Base-by-base conservation (phyloP, 2,888 invertebrate genomes). In the Cybosia mesomella region DNA sequence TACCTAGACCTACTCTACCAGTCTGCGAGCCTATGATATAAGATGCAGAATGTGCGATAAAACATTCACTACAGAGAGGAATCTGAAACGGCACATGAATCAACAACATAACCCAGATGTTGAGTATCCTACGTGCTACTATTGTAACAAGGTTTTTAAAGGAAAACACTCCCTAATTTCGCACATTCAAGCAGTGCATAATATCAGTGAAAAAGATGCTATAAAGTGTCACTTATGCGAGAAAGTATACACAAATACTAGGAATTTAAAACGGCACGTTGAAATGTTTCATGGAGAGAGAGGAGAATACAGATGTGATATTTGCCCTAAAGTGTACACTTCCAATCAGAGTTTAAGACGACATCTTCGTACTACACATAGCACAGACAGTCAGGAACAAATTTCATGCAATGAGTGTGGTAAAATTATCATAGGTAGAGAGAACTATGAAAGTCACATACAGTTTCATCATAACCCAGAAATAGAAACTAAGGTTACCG, bases 271-370 rank as follows among this genome's bases (percentile, higher is more conserved):
- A 63, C 71, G 92, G 0, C 93, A 93, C 28, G 75, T 90, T 0
- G 92, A 92, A 68, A 89, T 87, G 85, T 85, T 82, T 68, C 93
- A 93, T 0, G 89, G 89, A 0, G 86, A 88, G 5, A 89, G 83
- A 49, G 88, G 79, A 0, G 88, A 89, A n/a, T 90, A 82, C 15
- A 85, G 73, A 61, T 93, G 93, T 43, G 85, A 85, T 13, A 75
- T 90, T 0, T 93, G 93, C 53, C 91, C 92, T 0, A 93, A 92
- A 82, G 85, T 89, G 0, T 93, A 92, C 68, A 89, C 89, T 0
- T 91, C 92, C 0, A 91, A 91, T 67, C 91, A 92, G 34, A 92
- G 91, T 67, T 74, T 93, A 2, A 77, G 85, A 59, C 76, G 92
- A 0, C 93, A 93, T 64, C 75, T 82, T 0, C 77, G 81, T 24